Evolutionary conservation across 2,797 vertebrate genomes (phyloP), one percentile per base, ranked within the genome.

Genomic region (Monodelphis domestica): DNA sequence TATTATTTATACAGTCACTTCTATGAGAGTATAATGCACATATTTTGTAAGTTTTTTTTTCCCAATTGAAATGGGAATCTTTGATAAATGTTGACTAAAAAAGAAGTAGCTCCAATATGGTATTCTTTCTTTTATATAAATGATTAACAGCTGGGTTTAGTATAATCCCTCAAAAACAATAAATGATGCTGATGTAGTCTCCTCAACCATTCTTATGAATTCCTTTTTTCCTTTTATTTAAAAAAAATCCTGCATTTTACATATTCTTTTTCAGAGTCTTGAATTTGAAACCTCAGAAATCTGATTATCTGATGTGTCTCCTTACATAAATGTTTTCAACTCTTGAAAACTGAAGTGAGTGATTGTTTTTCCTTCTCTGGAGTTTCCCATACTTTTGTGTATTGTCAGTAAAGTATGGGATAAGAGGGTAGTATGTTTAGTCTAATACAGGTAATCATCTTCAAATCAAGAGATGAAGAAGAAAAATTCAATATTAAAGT

Each of bases 171-270:
- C 7, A 52, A 59, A 89, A 92, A 57, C 52, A 38, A 54, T 89
- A 92, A 91, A 70, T 90, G 88, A 54, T 89, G 78, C 9, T 50
- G 5, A 51, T 92, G 53, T 88, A 88, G 55, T 90, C 15, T 63
- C 26, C 26, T 92, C 57, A 88, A 54, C 33, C 93, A 52, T 93
- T 88, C 30, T 93, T n/a, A 63, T 87, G 89, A 92, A 53, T 63
- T 57, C 45, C 7, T 14, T 50, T 53, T 57, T 93, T 88, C n/a
- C 7, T 53, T 89, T 92, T 84, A 88, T 45, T 90, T n/a, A n/a
- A n/a, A n/a, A n/a, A 50, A 90, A 11, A 53, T n/a, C 38, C n/a
- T 90, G 2, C 45, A 38, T 53, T 59, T 90, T 55, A 33, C 52
- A 51, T 33, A 33, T 87, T 4, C 29, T 51, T 94, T 33, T 91